Base-by-base conservation (phyloP, 2,113 vertebrate genomes). In the Chloebia gouldiae region DNA sequence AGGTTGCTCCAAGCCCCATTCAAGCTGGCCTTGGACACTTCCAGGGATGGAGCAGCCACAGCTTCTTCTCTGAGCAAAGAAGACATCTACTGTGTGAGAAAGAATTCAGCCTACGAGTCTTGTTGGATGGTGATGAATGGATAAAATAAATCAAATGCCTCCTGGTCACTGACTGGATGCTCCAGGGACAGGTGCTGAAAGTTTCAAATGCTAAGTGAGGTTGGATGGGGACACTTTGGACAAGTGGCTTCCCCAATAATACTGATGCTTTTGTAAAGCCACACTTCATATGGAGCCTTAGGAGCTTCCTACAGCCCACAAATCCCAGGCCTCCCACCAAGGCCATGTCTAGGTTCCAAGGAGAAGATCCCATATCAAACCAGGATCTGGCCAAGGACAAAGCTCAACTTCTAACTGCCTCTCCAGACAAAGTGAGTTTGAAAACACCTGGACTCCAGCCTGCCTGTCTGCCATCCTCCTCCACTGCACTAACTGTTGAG, bases 1-100 rank as follows among this genome's bases (percentile, higher is more conserved):
- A 61, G 30, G 9, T 4, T 54, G n/a, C n/a, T 60, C 25, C 47
- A 76, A 75, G 14, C 11, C 18, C 30, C 1, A 1, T 61, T 30
- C n/a, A 61, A 0, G 15, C 31, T 13, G 17, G 39, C 47, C 70
- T 69, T 31, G 40, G 2, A 42, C 25, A 49, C 21, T 69, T 19
- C 16, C 25, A 90, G 40, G 30, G 21, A 54, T 14, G 7, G 39
- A n/a, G 17, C 25, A 76, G 47, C 25, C 40, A 54, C 35, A 82
- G 12, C 8, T 40, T 25, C 24, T 68, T 8, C 61, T 75, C n/a
- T 54, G 78, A 66, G 54, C 17, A 69, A 54, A 69, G 35, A 13
- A 31, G 7, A 47, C 27, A 68, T 16, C 37, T 57, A 37, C n/a
- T 0, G 0, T 3, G 3, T 1, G 25, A 79, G 61, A 66, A 40